phyloP scores from a whole-genome alignment of 2,888 invertebrate genomes.

The Sminthurinus aureus region DNA sequence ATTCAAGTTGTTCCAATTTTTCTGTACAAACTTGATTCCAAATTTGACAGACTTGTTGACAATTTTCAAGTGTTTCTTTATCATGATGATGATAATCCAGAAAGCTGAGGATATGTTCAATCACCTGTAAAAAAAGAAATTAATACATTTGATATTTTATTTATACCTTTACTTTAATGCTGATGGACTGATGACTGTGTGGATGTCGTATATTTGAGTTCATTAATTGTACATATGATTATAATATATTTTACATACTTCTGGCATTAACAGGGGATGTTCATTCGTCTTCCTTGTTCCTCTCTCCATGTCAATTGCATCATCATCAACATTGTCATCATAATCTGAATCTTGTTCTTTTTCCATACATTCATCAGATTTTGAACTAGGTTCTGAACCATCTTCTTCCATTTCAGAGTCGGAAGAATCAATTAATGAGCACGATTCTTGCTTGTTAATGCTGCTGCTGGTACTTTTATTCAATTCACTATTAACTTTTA shows the following conservation, averaged over 20 bases:
- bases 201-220: too few relatives aligned
- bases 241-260: neutral
- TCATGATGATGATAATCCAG: slow-evolving; percentile 16
- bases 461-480: too few relatives aligned
- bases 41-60: neutral
- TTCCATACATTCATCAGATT: neutral
- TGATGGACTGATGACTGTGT: neutral
- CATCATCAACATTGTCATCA: neutral
- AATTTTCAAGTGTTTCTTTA: slow-evolving; percentile 16
- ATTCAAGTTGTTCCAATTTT: neutral
- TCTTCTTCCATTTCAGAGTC: neutral
- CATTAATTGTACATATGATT: neutral
- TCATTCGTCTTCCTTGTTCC: neutral
- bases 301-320: neutral
- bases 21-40: neutral
- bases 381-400: neutral
- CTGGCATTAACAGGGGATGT: slow-evolving; percentile 13
- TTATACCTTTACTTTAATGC: neutral
- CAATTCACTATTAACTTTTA: too few relatives aligned
- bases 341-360: neutral
- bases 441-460: neutral
- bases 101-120: slow-evolving; percentile 14
- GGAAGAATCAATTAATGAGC: neutral
- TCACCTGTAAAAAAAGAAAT: neutral
- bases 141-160: neutral